Conservation (phyloP, 2,888 invertebrate species). For the Melanostoma scalare region DNA sequence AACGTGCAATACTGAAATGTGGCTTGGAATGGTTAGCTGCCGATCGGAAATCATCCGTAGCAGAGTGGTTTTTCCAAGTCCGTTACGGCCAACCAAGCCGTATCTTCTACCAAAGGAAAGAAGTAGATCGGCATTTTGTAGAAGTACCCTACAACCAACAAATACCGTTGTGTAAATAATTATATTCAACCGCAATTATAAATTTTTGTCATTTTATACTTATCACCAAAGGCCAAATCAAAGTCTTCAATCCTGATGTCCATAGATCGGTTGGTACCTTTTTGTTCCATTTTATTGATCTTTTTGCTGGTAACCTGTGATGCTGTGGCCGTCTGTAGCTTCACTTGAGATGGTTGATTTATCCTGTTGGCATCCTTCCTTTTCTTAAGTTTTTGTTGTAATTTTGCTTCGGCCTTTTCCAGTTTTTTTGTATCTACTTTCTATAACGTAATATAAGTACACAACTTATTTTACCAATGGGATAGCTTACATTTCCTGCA, state of each 20-base stretch:
- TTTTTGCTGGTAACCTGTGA: slow-evolving; percentile 97
- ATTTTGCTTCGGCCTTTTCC: slow-evolving; percentile 96
- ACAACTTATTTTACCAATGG: neutral
- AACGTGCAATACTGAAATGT: slow-evolving; percentile 96
- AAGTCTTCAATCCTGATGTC: slow-evolving; percentile 99
- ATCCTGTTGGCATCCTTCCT: slow-evolving; percentile 83
- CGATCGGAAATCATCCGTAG: slow-evolving; percentile 96
- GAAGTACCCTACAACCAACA: slow-evolving; percentile 86
- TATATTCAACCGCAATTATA: neutral
- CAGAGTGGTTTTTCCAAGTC: slow-evolving; percentile 98
- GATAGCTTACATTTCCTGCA: slow-evolving; percentile 88
- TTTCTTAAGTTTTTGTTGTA: slow-evolving; percentile 96
- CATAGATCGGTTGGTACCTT: slow-evolving; percentile 93
- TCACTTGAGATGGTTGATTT: slow-evolving; percentile 83
- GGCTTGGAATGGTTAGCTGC: slow-evolving; percentile 95
- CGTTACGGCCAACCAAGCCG: slow-evolving; percentile 97
- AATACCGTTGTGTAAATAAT: neutral
- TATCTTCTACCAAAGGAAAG: slow-evolving; percentile 96
- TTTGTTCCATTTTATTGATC: slow-evolving; percentile 94
- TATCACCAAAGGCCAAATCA: slow-evolving; percentile 98
- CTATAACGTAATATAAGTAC: slow-evolving; percentile 81
- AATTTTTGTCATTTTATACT: slow-evolving; percentile 83
- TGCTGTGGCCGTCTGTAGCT: slow-evolving; percentile 90
- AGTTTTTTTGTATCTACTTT: slow-evolving; percentile 97
- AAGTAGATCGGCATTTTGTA: slow-evolving; percentile 94